A percentile compares a stretch with the other conserved stretches of the same genome.
phyloP scores from a whole-genome alignment of 2,888 invertebrate genomes.

The Yponomeuta evonymella region DNA sequence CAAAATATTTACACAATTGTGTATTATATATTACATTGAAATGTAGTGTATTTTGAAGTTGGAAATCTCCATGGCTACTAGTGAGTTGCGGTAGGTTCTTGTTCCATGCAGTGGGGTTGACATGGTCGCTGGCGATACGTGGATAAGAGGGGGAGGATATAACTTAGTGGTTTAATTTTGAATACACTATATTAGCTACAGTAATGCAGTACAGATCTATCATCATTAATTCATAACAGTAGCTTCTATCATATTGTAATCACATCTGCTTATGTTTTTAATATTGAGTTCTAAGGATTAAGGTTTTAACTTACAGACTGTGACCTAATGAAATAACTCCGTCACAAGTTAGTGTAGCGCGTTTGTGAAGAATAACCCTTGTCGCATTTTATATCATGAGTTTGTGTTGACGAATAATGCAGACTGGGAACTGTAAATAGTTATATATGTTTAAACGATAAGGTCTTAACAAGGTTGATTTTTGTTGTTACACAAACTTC shows the following conservation, averaged over 20 bases:
- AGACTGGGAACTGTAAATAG: slow-evolving; percentile 74
- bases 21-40: slow-evolving; percentile 66
- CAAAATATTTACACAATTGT: slow-evolving; percentile 74
- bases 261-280: slow-evolving; percentile 63
- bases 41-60: slow-evolving; percentile 43
- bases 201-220: slow-evolving; percentile 55
- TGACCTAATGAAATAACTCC: slow-evolving; percentile 69
- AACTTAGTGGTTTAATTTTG: slow-evolving; percentile 56
- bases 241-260: slow-evolving; percentile 69
- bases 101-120: slow-evolving; percentile 24
- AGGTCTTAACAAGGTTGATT: slow-evolving; percentile 75
- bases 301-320: slow-evolving; percentile 60
- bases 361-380: slow-evolving; percentile 65
- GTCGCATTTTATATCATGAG: slow-evolving; percentile 72
- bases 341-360: slow-evolving; percentile 73
- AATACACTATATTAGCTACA: slow-evolving; percentile 52
- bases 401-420: slow-evolving; percentile 68
- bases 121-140: slow-evolving; percentile 28
- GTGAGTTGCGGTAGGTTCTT: slow-evolving; percentile 29
- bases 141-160: slow-evolving; percentile 61
- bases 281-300: slow-evolving; percentile 54
- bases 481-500: slow-evolving; percentile 76
- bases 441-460: slow-evolving; percentile 72
- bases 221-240: slow-evolving; percentile 43
- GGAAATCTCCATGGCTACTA: slow-evolving; percentile 34